These are phyloP conservation scores for Pocillopora grandis DNA, from an alignment of 92 coral and sea anemone genomes.

Conservation along the genomic window DNA sequence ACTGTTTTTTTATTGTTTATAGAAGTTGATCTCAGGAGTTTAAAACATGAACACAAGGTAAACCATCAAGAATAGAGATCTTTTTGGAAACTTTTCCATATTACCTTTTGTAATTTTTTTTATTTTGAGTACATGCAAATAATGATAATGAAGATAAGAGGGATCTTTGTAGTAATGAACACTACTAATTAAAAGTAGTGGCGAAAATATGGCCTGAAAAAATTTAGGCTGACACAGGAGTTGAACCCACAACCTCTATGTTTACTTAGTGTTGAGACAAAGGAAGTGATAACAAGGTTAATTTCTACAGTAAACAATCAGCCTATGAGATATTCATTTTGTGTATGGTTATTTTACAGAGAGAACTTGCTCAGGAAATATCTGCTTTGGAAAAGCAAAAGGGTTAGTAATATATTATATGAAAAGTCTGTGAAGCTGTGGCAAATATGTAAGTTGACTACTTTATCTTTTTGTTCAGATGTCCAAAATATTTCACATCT, in stretches of 20 bases:
- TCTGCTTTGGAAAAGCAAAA: conserved; percentile 24
- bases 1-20: neutral
- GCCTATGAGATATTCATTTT: neutral
- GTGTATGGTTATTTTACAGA: conserved; percentile 13
- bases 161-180: no score
- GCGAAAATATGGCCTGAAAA: no score
- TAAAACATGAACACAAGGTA: conserved; percentile 43
- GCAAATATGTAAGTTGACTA: neutral
- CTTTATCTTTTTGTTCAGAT: no score
- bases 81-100: neutral
- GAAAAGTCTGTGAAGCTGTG: no score
- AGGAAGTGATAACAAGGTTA: no score
- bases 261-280: no score
- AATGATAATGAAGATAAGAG: no score
- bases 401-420: neutral
- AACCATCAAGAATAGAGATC: neutral
- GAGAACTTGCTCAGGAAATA: conserved; percentile 21
- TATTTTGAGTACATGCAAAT: neutral
- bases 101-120: neutral
- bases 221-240: no score
- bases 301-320: neutral
- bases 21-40: conserved; percentile 22
- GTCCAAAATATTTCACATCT: no score
- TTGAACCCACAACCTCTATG: no score
- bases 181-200: no score